Percentiles rank a stretch among this genome's conserved stretches.
phyloP scores from a whole-genome alignment of 2,888 invertebrate genomes.

The Labia minor region DNA sequence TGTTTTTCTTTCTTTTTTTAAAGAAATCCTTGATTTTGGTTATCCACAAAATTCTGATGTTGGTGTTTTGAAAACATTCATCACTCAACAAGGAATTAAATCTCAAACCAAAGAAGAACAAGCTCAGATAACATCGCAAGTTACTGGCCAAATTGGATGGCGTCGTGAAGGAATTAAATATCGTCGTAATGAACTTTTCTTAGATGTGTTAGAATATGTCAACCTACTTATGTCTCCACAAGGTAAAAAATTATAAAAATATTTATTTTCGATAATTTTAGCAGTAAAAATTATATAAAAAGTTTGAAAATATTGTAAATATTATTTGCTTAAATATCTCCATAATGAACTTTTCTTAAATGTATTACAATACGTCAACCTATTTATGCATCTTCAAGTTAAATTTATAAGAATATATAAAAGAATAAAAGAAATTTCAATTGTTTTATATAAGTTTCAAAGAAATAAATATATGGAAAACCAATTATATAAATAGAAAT shows the following conservation, averaged over 20 bases:
- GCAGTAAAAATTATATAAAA: too few species aligned
- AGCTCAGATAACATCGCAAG: constrained; percentile 96
- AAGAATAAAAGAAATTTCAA: too few species aligned
- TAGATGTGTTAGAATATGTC: constrained; percentile 97
- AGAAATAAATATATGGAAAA: too few species aligned
- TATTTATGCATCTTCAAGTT: constrained; percentile 99
- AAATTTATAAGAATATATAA: neutral
- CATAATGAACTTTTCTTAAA: constrained; percentile 97
- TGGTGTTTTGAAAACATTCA: constrained; percentile 96
- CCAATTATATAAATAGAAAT: too few species aligned
- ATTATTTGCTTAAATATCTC: constrained; percentile 97
- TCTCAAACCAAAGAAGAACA: constrained; percentile 99
- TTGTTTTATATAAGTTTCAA: too few species aligned
- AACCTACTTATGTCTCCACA: constrained; percentile 99
- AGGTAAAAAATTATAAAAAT: constrained; percentile 46
- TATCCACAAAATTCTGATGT: constrained; percentile 99
- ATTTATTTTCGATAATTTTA: too few species aligned
- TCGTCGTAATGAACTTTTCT: constrained; percentile 92
- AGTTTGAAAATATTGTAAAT: too few species aligned
- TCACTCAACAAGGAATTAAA: constrained; percentile 98
- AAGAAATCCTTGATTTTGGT: constrained; percentile 97
- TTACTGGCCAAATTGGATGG: constrained; percentile 98
- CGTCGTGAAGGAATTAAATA: constrained; percentile 98
- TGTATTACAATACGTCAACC: constrained; percentile 97
- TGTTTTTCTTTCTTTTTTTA: too few species aligned